Evolutionary conservation across 37 sponge, comb jelly and placozoan genomes (phyloP).

Genomic region (Petrosia ficiformis): DNA sequence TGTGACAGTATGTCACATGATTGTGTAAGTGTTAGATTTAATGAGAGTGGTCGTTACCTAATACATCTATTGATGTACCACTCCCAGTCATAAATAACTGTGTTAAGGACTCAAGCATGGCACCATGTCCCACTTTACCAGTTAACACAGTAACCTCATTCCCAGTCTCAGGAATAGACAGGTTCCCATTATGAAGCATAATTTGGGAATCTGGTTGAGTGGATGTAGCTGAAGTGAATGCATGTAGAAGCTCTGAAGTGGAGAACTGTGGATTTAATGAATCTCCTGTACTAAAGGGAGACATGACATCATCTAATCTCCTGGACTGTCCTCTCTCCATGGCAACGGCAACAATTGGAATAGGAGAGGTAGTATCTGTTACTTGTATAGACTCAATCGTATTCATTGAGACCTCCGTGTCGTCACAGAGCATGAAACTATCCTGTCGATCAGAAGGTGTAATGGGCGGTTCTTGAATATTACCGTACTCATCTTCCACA

Average conservation of each 20-base stretch:
- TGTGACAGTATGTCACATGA: too few relatives aligned
- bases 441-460: too few relatives aligned
- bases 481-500: slow-evolving; percentile 40
- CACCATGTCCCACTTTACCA: neutral
- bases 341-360: neutral
- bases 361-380: neutral
- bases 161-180: slow-evolving; percentile 6
- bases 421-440: neutral
- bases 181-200: slow-evolving; percentile 19
- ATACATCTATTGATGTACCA: too few relatives aligned
- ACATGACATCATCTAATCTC: too few relatives aligned
- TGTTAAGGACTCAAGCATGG: slow-evolving; percentile 19
- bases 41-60: too few relatives aligned
- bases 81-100: slow-evolving; percentile 20
- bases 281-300: neutral
- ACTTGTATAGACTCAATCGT: neutral
- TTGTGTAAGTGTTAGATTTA: too few relatives aligned
- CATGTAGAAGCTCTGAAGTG: neutral
- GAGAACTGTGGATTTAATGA: too few relatives aligned
- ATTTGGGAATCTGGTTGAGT: neutral
- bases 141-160: slow-evolving; percentile 26
- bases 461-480: slow-evolving; percentile 6
- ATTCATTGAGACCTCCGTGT: neutral
- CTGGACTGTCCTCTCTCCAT: neutral
- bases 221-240: neutral